Base-by-base conservation (phyloP, 2,113 vertebrate genomes). In the Ceyx margarethae region DNA sequence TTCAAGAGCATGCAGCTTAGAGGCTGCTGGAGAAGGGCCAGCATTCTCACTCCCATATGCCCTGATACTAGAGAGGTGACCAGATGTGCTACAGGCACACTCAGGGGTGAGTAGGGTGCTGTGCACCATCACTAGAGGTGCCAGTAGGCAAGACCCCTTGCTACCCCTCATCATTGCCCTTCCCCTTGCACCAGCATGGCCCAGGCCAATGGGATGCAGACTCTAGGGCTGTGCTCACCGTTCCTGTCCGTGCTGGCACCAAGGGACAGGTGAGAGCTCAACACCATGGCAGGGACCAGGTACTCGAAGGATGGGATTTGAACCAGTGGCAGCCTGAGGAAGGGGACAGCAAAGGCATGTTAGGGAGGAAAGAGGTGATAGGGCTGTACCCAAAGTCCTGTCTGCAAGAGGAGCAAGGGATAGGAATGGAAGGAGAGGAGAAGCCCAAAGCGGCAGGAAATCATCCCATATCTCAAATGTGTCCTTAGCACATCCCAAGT, bases 251-350 rank as follows among this genome's bases (percentile, higher is more conserved):
- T 85, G 71, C 74, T 92, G 68, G 60, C 82, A 42, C n/a, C 1
- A 1, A 66, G 50, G 31, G 95, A 90, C 50, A 82, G 77, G 75
- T 97, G 97, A 65, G 95, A 98, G 84, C 92, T 97, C 87, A 98
- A 92, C 85, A 98, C 94, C 82, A 98, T 74, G 61, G 98, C 98
- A 68, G 98, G 98, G 67, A 98, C 93, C 81, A 99, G 95, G 90
- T 98, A 98, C 87, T 98, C 98, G 5, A 99, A 97, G 28, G 98
- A 98, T 16, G 98, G 98, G 75, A 98, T 97, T 78, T 98, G 98
- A 78, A 98, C 85, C 87, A 99, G 94, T 0, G 98, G 98, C 72
- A 99, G 80, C 94, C 98, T 99, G 93, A 69, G 85, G 78, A 95
- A 57, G 57, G 25, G 23, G 50, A 96, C 33, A 96, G 65, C 35